Base-by-base conservation (phyloP, 2,888 invertebrate species). In the Caenorhabditis sp. region DNA sequence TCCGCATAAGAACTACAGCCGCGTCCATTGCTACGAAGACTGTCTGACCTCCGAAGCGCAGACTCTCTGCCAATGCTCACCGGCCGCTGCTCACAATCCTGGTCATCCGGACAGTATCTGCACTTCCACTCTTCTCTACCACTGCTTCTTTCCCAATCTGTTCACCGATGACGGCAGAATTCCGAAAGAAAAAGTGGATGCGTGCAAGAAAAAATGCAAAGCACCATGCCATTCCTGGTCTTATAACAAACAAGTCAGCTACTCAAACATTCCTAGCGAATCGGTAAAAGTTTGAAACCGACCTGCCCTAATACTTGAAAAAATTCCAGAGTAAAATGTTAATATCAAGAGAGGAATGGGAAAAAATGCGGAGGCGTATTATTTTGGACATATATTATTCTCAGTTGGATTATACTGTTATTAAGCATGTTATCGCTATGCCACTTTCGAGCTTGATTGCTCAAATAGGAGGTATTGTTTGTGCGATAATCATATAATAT, bases 181-280 rank as follows among this genome's bases (percentile, higher is more conserved):
- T 45, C 59, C 70, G 22, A 70, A 78, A 35, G 37, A 41, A n/a
- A 66, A 62, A 48, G 68, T 61, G 11, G 43, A 80, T 45, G 58
- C 41, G 15, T 87, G 87, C 59, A 83, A 83, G 63, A 65, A 66
- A 7, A 68, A 79, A 24, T 88, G 88, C 63, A 78, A 79, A 17
- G 78, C 86, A 2, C 86, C 86, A 2, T 88, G 88, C 41, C 68
- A 77, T 9, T 85, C 86, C 30, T 87, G 86, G 86, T 76, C 81
- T 11, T 88, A 86, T 59, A 63, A 78, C 59, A 83, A 85, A 59
- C 77, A 82, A 50, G 72, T 86, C 20, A 85, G 84, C 68, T 87
- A 85, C 58, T 85, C 85, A 8, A 81, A 72, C 20, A 85, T 87
- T 53, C 86, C 87, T 2, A 76, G 81, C n/a, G 72, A 78, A 70